Percentiles rank a stretch among this genome's conserved stretches.
Conservation (phyloP, 2,888 invertebrate genomes). For the Acleris sparsana region DNA sequence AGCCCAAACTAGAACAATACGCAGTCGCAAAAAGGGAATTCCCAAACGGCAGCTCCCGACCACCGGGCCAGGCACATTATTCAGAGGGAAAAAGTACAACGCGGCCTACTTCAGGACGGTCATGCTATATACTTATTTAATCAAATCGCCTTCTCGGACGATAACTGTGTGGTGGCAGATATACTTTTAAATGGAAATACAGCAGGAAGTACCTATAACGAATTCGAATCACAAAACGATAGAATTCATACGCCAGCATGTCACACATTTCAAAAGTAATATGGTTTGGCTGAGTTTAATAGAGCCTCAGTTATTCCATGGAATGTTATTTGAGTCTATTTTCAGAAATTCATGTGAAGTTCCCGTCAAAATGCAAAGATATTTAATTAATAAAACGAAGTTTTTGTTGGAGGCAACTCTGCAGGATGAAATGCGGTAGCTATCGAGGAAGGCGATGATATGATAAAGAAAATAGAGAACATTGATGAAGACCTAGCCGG, state of each 20-base stretch:
- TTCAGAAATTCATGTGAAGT: no score
- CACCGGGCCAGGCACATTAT: constrained; percentile 25
- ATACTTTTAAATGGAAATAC: not conserved
- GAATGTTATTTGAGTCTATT: no score
- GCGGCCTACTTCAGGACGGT: constrained; percentile 23
- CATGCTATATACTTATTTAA: constrained; percentile 19
- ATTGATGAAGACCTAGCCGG: not conserved
- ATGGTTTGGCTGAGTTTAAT: no score
- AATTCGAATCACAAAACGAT: not conserved
- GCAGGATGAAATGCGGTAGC: not conserved
- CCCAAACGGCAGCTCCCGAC: constrained; percentile 23
- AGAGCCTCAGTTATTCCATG: not conserved
- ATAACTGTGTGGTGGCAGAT: not conserved
- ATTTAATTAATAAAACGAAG: not conserved
- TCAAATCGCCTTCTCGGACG: constrained; percentile 2
- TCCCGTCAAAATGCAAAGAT: no score
- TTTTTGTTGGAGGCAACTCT: not conserved
- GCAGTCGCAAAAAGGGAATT: constrained; percentile 21
- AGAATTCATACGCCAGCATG: not conserved
- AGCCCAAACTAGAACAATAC: constrained; percentile 21
- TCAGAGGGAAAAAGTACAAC: constrained; percentile 28
- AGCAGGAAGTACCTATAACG: not conserved
- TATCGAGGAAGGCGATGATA: not conserved
- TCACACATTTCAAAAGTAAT: not conserved
- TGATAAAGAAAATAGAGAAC: not conserved